Conservation (phyloP, 2,888 invertebrate species). For the Drosophila stalkeri region DNA sequence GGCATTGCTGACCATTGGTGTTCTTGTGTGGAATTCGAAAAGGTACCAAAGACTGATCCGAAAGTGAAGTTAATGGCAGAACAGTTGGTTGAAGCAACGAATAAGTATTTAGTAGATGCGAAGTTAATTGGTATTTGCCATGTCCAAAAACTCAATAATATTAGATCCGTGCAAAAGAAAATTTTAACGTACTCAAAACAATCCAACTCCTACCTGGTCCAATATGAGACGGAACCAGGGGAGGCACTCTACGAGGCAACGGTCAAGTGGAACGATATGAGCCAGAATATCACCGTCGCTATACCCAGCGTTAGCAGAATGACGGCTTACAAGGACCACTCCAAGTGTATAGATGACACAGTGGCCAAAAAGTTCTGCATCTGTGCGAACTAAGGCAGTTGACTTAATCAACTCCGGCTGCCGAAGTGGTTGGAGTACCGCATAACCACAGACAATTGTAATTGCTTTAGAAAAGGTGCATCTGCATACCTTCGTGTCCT, state of each 20-base stretch:
- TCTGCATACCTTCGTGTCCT: conserved; percentile 27
- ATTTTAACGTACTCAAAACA: background rate
- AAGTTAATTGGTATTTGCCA: conserved; percentile 59
- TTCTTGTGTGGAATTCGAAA: conserved; percentile 86
- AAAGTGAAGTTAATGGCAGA: conserved; percentile 22
- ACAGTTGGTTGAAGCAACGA: conserved; percentile 66
- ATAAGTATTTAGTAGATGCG: conserved; percentile 49
- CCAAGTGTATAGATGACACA: conserved; percentile 50
- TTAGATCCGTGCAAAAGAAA: conserved; percentile 21
- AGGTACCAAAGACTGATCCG: conserved; percentile 8
- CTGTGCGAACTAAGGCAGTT: conserved; percentile 27
- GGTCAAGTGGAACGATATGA: conserved; percentile 29
- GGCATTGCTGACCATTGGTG: conserved; percentile 91
- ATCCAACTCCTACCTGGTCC: conserved; percentile 20
- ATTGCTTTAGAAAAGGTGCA: conserved; percentile 28
- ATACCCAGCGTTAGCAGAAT: conserved; percentile 44
- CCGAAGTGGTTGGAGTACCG: conserved; percentile 8
- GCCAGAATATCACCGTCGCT: conserved; percentile 23
- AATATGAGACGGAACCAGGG: conserved; percentile 30
- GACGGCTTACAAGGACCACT: conserved; percentile 13
- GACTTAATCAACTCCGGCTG: conserved; percentile 19
- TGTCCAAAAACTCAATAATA: conserved; percentile 32
- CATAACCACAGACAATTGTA: conserved; percentile 12
- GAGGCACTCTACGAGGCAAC: conserved; percentile 29
- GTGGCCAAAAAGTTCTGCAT: conserved; percentile 79